Evolutionary conservation across 1,140 invertebrate genomes (phyloP), one percentile per base, ranked within the genome.

Genomic region (Doryteuthis pealeii): DNA sequence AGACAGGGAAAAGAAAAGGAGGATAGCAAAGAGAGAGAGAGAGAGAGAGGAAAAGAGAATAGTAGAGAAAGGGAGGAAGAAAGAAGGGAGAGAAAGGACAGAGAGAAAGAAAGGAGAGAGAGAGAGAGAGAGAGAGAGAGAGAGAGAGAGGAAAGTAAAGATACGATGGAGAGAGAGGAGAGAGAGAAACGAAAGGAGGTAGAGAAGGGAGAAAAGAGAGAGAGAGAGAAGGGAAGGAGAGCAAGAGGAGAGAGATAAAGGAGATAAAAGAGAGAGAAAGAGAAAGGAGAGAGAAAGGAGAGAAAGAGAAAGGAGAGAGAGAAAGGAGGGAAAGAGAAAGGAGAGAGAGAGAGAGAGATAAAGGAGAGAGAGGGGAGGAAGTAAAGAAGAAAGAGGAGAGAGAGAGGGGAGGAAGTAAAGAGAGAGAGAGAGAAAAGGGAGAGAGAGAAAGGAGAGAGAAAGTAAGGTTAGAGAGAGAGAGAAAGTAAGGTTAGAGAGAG

Each of bases 311-410:
- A 10, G 35, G 10, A 10, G 4, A 40, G 35, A 10, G 10, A 40
- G 35, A 40, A 40, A 10, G 10, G 35, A 40, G 35, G 35, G 35
- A 10, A 40, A 10, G 10, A 10, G 35, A 5, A 40, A 10, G 35
- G 4, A 40, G 35, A 40, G 35, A 10, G 35, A 40, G 10, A 40
- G 10, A 40, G 35, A 40, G 10, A 3, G 10, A 40, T 5, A 40
- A 40, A 5, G 10, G 49, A 66, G 58, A 35, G 71, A 66, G 70
- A 71, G 58, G 66, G 71, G 33, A 54, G 58, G 33, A 71, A 54
- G 40, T 33, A 73, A 33, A 66, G 58, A 74, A 58, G 66, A 32
- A 74, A 71, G 66, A 49, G 58, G 71, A 73, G 74, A 67, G 58
- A 58, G 33, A 71, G 58, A 76, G 73, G 62, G 68, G 71, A 65